Percentiles rank a stretch among this genome's conserved stretches.
Evolutionary conservation across 2,797 vertebrate genomes (phyloP).

Genomic region (Poecilia velifera): DNA sequence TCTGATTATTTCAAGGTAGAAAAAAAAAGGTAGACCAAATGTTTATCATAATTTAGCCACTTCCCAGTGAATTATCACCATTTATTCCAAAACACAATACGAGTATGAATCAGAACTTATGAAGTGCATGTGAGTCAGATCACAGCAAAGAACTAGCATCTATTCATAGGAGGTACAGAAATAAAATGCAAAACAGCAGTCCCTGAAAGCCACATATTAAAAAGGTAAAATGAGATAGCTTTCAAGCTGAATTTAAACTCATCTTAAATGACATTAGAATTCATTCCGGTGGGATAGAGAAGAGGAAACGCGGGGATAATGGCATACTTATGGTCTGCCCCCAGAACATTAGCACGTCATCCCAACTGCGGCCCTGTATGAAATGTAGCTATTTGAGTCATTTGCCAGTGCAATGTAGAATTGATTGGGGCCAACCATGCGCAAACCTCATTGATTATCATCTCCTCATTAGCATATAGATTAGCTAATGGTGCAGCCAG

Average conservation of each 20-base stretch:
- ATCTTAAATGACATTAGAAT: constrained; percentile 45
- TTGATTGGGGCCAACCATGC: constrained; percentile 81
- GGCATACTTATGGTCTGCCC: constrained; percentile 65
- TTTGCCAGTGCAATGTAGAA: constrained; percentile 71
- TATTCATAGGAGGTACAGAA: constrained; percentile 22
- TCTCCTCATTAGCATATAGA: constrained; percentile 87
- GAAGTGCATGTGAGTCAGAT: background rate
- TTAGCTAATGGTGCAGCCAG: constrained; percentile 75
- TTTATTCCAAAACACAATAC: constrained; percentile 7
- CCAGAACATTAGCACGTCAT: constrained; percentile 66
- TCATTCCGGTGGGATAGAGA: constrained; percentile 53
- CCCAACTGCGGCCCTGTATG: constrained; percentile 58
- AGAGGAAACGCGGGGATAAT: constrained; percentile 69
- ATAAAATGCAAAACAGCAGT: constrained; percentile 44
- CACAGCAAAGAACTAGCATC: constrained; percentile 1
- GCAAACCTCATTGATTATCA: constrained; percentile 82
- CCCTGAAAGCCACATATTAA: constrained; percentile 19
- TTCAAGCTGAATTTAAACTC: constrained; percentile 38
- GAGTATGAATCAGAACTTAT: constrained; percentile 3
- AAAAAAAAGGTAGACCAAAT: background rate
- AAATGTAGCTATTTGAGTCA: constrained; percentile 75
- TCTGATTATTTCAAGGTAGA: background rate
- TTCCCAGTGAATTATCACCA: background rate
- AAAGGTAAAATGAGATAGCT: constrained; percentile 47
- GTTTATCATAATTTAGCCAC: background rate